Base-by-base conservation (phyloP, 1,140 invertebrate species). In the Drosophila mayri region DNA sequence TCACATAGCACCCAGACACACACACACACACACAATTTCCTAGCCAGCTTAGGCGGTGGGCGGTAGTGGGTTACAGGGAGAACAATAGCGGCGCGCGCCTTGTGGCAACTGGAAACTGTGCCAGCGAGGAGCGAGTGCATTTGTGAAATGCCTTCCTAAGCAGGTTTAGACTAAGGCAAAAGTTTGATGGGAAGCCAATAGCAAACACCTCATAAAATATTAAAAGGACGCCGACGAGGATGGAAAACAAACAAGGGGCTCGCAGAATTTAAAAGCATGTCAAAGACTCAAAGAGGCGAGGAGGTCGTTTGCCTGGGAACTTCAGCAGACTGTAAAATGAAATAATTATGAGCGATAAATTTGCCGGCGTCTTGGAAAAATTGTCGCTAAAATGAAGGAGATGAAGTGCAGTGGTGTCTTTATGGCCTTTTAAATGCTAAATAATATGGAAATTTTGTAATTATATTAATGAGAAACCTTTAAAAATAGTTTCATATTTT, bases 261-360 rank as follows among this genome's bases (percentile, higher is more conserved):
- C 18, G 59, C 28, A 64, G 32, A 65, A 79, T 86, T 80, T 62
- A 60, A 64, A 71, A 54, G 47, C 57, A 50, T 61, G 64, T 49
- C 40, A 76, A 72, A 76, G 62, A 59, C 50, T 65, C 38, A 41
- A 64, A 44, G 44, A 37, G 41, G 55, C 18, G 41, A 49, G 81
- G 81, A 57, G 81, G 81, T 90, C 85, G 85, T 85, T 72, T 90
- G 85, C 77, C 85, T 81, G 81, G 73, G 70, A 88, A 78, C 81
- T 85, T 79, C 85, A 85, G 81, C 85, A 90, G 85, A 90, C 85
- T 90, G 85, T 90, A 85, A 90, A 90, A 85, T 90, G 70, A 90
- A 85, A 90, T 85, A 90, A 90, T 90, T 90, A 90, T 81, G 76
- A 87, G 79, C 80, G 62, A 87, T 88, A 88, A 87, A 88, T 80